Evolutionary conservation across 64 coral and sea anemone genomes (phyloP).

Genomic region (Platygyra sinensis): DNA sequence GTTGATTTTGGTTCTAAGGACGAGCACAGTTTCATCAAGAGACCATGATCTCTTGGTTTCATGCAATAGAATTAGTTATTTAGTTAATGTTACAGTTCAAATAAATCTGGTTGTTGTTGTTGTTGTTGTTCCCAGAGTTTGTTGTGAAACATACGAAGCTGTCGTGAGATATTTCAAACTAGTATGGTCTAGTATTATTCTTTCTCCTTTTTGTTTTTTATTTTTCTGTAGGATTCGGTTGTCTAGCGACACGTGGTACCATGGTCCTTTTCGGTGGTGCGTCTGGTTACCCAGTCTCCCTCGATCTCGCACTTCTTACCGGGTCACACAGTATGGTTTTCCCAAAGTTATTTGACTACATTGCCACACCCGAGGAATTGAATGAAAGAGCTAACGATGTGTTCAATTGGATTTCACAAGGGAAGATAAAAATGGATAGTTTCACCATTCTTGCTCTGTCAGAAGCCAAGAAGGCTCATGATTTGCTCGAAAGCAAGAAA

Average conservation of each 20-base stretch:
- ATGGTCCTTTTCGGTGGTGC: conserved; percentile 61
- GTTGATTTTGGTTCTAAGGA: no score
- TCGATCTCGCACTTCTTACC: conserved; percentile 5
- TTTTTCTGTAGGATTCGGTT: conserved; percentile 61
- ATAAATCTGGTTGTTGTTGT: no score
- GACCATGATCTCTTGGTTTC: no score
- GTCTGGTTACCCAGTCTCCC: conserved; percentile 57
- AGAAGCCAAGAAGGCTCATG: conserved; percentile 59
- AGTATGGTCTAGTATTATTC: not conserved
- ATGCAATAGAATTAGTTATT: no score
- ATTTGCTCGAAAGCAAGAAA: conserved; percentile 53
- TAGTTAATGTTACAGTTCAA: no score
- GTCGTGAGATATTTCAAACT: no score
- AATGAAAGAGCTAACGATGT: conserved; percentile 47
- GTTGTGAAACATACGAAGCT: no score
- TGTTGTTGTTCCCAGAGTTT: no score
- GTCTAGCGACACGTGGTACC: conserved; percentile 58
- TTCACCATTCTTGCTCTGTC: conserved; percentile 56
- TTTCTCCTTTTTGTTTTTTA: not conserved
- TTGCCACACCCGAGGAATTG: conserved; percentile 36
- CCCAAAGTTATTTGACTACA: conserved; percentile 33
- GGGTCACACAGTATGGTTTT: conserved; percentile 28
- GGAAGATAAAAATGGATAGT: conserved; percentile 52
- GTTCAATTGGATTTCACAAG: conserved; percentile 57
- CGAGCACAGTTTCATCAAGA: no score